phyloP scores from a whole-genome alignment of 2,113 vertebrate species.

The Percopsis transmontana region DNA sequence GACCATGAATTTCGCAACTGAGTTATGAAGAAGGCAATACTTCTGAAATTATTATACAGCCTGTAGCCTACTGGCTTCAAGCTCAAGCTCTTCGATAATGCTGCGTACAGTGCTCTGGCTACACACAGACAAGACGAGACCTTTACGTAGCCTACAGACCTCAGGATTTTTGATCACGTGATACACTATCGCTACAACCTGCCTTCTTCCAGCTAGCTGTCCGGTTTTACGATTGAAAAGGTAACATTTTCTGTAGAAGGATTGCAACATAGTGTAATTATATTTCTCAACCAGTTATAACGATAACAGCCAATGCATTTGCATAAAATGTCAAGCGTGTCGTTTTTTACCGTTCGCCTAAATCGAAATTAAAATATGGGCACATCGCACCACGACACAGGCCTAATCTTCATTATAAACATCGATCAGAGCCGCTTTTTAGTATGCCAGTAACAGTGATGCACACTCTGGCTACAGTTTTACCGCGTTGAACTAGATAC shows the following conservation, averaged over 20 bases:
- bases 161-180: constrained; percentile 69
- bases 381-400: constrained; percentile 9
- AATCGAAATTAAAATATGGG: constrained; percentile 12
- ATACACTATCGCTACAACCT: constrained; percentile 44
- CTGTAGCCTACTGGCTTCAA: too few species aligned
- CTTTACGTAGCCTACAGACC: constrained; percentile 69
- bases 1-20: too few species aligned
- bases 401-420: constrained; percentile 36
- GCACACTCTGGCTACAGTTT: constrained; percentile 15
- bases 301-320: neutral
- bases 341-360: neutral
- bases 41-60: too few species aligned
- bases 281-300: neutral
- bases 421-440: neutral
- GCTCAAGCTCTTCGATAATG: too few species aligned
- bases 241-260: constrained; percentile 53
- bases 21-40: too few species aligned
- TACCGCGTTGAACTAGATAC: constrained; percentile 14
- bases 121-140: constrained; percentile 63
- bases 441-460: neutral
- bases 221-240: constrained; percentile 53
- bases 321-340: constrained; percentile 27
- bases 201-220: constrained; percentile 46
- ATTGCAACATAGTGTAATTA: neutral
- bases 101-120: constrained; percentile 31